Evolutionary conservation across 2,113 vertebrate species (phyloP).

Genomic region (Petromus typicus): DNA sequence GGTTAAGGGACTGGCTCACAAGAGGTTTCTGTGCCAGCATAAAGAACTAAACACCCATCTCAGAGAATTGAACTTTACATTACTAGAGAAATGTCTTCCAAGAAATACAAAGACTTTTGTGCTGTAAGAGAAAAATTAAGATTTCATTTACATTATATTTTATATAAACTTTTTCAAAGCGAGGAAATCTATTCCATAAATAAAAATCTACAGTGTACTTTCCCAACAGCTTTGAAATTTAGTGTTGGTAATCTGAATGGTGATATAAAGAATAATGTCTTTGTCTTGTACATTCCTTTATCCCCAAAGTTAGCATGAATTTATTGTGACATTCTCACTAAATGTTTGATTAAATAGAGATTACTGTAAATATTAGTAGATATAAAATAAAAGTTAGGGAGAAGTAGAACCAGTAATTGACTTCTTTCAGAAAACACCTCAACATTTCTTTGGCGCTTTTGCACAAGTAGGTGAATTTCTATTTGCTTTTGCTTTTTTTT

Average conservation of each 20-base stretch:
- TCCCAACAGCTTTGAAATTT: slow-evolving; percentile 25
- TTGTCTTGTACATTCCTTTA: background rate
- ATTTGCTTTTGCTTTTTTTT: background rate
- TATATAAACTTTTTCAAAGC: background rate
- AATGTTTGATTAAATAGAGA: background rate
- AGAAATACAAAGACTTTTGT: background rate
- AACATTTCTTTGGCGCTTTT: slow-evolving; percentile 45
- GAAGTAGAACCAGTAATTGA: background rate
- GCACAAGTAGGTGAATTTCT: background rate
- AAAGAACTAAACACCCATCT: background rate
- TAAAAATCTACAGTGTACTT: background rate
- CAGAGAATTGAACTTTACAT: background rate
- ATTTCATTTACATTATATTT: background rate
- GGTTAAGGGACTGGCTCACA: background rate
- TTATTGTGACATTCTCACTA: background rate
- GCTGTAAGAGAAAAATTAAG: background rate
- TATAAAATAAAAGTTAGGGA: background rate
- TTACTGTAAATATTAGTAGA: background rate
- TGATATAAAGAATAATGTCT: background rate
- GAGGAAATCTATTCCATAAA: background rate
- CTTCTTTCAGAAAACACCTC: background rate
- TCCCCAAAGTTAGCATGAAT: background rate
- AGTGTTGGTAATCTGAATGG: slow-evolving; percentile 10
- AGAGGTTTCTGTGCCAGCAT: background rate
- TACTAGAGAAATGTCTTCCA: background rate